Evolutionary conservation across 2,888 invertebrate genomes (phyloP).

Genomic region (Clitarchus hookeri): DNA sequence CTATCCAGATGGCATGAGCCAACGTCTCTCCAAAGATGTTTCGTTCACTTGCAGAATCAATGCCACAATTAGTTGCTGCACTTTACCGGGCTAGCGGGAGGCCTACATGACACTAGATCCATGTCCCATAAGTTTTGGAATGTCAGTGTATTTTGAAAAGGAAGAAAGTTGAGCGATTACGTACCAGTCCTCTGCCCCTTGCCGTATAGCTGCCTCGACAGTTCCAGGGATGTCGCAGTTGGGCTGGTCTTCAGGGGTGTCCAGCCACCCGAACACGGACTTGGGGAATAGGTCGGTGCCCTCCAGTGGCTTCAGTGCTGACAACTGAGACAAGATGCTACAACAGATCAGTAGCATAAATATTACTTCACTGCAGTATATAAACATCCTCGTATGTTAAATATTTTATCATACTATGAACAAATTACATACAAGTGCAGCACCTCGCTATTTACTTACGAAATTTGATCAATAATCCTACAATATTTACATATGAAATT

Average conservation of each 20-base stretch:
- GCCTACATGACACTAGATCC: too few relatives aligned
- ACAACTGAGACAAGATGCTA: slow-evolving; percentile 69
- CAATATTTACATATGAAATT: too few relatives aligned
- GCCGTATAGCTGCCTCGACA: slow-evolving; percentile 70
- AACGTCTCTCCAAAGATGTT: too few relatives aligned
- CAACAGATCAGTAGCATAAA: slow-evolving; percentile 37
- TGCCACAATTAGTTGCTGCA: too few relatives aligned
- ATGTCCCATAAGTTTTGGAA: too few relatives aligned
- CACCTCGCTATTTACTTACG: too few relatives aligned
- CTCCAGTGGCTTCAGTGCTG: slow-evolving; percentile 64
- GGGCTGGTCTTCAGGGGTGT: slow-evolving; percentile 56
- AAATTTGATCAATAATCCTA: too few relatives aligned
- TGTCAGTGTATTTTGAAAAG: too few relatives aligned
- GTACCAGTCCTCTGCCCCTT: slow-evolving; percentile 77
- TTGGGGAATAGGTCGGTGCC: slow-evolving; percentile 70
- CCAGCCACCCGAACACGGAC: slow-evolving; percentile 70
- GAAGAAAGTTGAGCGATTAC: neutral
- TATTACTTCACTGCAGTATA: too few relatives aligned
- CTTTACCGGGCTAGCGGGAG: too few relatives aligned
- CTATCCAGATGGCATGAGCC: too few relatives aligned
- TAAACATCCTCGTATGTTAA: neutral
- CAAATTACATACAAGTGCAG: neutral
- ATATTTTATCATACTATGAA: slow-evolving; percentile 27
- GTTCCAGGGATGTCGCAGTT: slow-evolving; percentile 66
- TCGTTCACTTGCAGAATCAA: too few relatives aligned